These are phyloP conservation scores for Anoplolepis gracilipes DNA, from an alignment of 1,140 invertebrate species.

Conservation along the genomic window DNA sequence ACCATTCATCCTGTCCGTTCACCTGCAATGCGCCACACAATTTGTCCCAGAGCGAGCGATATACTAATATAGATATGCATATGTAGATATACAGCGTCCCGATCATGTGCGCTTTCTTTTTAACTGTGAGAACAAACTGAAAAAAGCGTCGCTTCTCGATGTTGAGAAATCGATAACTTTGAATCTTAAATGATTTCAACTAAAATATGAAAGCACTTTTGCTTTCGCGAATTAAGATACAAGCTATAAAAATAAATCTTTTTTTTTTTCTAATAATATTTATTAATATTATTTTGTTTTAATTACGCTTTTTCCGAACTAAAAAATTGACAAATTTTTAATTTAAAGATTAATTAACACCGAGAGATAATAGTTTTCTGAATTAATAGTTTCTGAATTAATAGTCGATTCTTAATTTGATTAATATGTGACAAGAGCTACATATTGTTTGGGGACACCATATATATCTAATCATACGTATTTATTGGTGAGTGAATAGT, in stretches of 20 bases:
- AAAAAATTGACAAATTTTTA: background rate
- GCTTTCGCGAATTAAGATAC: background rate
- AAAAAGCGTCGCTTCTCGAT: background rate
- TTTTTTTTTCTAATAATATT: background rate
- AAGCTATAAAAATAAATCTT: background rate
- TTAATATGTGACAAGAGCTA: background rate
- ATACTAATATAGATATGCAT: constrained; percentile 32
- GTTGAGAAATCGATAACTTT: background rate
- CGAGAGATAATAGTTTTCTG: background rate
- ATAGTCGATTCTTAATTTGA: background rate
- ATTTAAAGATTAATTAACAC: background rate
- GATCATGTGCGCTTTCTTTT: background rate
- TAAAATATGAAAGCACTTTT: too few relatives aligned
- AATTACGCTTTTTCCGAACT: background rate
- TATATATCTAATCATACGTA: background rate
- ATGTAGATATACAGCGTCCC: background rate
- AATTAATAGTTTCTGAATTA: background rate
- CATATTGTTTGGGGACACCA: background rate
- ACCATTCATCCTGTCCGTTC: constrained; percentile 83
- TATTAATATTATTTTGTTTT: background rate
- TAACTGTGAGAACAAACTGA: background rate
- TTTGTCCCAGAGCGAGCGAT: constrained; percentile 71
- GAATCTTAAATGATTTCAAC: background rate
- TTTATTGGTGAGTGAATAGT: background rate
- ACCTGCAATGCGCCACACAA: constrained; percentile 82